phyloP scores from a whole-genome alignment of 2,113 vertebrate genomes.

The Galemys pyrenaicus region DNA sequence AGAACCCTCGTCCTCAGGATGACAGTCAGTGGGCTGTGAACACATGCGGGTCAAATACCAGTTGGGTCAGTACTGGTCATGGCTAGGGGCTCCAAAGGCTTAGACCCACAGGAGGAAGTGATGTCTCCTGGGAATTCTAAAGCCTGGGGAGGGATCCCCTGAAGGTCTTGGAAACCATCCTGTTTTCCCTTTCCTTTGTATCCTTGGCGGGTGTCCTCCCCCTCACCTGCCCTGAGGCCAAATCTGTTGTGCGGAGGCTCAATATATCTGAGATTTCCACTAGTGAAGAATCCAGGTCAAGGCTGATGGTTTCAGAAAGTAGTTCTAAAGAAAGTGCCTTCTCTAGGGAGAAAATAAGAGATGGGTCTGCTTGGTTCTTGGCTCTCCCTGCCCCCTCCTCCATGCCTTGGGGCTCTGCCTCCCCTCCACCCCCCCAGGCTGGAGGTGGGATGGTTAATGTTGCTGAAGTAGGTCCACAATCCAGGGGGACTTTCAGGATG shows the following conservation, averaged over 20 bases:
- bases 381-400: conserved; percentile 28
- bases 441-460: background rate
- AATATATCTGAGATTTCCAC: background rate
- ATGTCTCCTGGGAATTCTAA: background rate
- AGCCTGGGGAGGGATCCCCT: background rate
- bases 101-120: background rate
- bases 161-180: background rate
- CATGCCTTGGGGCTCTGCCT: conserved; percentile 34
- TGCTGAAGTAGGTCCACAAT: background rate
- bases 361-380: background rate
- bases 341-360: background rate
- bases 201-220: background rate
- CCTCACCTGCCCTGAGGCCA: background rate
- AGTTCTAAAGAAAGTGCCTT: background rate
- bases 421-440: background rate
- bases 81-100: conserved; percentile 28
- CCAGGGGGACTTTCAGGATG: conserved; percentile 10
- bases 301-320: background rate
- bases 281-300: background rate
- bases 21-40: background rate
- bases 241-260: background rate
- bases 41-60: fast-evolving
- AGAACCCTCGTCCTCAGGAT: background rate
- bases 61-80: background rate
- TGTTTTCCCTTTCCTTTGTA: background rate